Evolutionary conservation across 2,888 invertebrate genomes (phyloP), one percentile per base, ranked within the genome.

Genomic region (Caenorhabditis wallacei): DNA sequence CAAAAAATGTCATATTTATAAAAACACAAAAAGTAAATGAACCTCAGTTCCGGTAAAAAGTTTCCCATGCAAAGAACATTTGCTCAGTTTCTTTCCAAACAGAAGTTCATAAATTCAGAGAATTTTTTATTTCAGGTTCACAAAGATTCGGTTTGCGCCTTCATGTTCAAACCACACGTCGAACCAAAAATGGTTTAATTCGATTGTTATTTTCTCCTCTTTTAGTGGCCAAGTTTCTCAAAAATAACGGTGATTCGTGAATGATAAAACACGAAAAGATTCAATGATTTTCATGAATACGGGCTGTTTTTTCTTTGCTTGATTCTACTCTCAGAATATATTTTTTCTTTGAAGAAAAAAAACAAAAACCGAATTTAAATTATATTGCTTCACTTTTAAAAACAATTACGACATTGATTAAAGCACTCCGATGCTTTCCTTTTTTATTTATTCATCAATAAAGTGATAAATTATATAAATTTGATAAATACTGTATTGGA

Each of bases 91-190:
- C 30, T 30, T 8, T 30, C 30, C 4, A 30, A 8, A 30, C 4
- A 30, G 8, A 30, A 30, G 30, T 30, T 30, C 30, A 30, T 8
- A 30, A 30, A 30, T 5, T 3, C 26, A 26, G 24, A 54, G 16
- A 54, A 54, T 1, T 10, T 10, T 13, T 40, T 40, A 10, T 83
- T 82, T 11, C 74, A 86, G 86, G 75, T 85, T 26, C 87, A 87
- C 74, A 87, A 87, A 64, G 87, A 87, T 56, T 87, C 87, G 8
- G 87, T 87, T 16, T 87, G 87, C 53, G 87, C 84, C 8, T 84
- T 84, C 61, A 66, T 87, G 37, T 87, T 87, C 71, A 80, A 79
- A 54, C 85, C 84, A 18, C 69, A 86, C 20, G 66, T 71, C 54
- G 80, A 80, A 16, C 80, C 80, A 8, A 80, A 80, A 35, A 84